Evolutionary conservation across 2,888 invertebrate species (phyloP), one percentile per base, ranked within the genome.

Genomic region (Branchellion lobata): DNA sequence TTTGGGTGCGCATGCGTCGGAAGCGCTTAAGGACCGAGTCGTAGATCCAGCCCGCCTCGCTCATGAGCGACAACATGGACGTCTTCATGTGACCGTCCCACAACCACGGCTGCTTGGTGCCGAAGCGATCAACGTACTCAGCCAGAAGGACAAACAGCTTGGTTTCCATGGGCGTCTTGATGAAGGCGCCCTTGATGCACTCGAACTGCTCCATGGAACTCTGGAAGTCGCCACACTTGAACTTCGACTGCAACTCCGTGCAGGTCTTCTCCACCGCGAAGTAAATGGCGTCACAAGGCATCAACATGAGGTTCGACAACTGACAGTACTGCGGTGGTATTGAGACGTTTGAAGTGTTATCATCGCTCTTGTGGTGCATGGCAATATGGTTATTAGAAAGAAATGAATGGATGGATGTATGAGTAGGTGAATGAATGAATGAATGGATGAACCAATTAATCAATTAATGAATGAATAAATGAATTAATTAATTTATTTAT

Each of bases 211-310:
- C 65, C 27, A 33, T 53, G n/a, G 34, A 14, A 3, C 33, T 57
- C 33, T 33, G 21, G 1, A n/a, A 57, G 65, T 61, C 40, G 14
- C 14, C 8, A 57, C 11, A n/a, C 21, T 24, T 8, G 31, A 65
- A 77, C 65, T 65, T 53, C 27, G 65, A 29, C 29, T 77, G 77
- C 33, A 77, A 65, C 65, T 77, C 77, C n/a, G 53, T 51, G 77
- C 77, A 77, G n/a, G 77, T 77, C 65, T 77, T 77, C n/a, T 77
- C 77, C 2, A 77, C 77, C 11, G 77, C 77, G 53, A 77, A 77
- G 33, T 77, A 77, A 31, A 51, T 77, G 33, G 77, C 77, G 53
- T 77, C 77, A 33, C 77, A 77, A 21, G 77, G 77, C 77, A 77
- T 77, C 31, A 77, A 36, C 21, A 65, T 53, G 24, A 77, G 33